These are phyloP conservation scores for Nasonia vitripennis DNA, from an alignment of 1,140 invertebrate species.

Conservation along the genomic window DNA sequence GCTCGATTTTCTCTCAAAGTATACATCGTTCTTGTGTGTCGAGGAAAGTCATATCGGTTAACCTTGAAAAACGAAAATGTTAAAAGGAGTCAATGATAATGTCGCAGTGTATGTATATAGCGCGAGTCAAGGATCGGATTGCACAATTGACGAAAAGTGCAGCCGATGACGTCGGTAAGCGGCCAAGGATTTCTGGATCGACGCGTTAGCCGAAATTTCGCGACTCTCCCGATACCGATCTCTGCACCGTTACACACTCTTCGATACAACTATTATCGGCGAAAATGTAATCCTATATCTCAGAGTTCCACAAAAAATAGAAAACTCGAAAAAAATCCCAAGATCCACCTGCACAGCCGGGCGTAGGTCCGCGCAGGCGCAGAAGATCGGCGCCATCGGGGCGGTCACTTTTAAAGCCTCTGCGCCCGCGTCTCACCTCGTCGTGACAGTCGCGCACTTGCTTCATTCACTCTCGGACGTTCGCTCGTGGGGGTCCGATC, in stretches of 20 bases:
- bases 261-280: too few species aligned
- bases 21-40: too few species aligned
- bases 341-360: neutral
- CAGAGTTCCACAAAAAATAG: too few species aligned
- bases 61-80: neutral
- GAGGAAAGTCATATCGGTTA: neutral
- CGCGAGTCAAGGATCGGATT: neutral
- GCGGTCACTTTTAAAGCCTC: conserved; percentile 14
- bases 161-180: neutral
- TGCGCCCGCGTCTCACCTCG: neutral
- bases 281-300: too few species aligned
- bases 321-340: too few species aligned
- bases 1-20: neutral
- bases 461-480: conserved; percentile 3
- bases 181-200: too few species aligned
- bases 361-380: neutral
- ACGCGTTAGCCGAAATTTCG: too few species aligned
- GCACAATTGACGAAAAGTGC: neutral
- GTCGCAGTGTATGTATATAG: neutral
- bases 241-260: too few species aligned
- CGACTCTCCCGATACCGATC: too few species aligned
- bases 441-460: neutral
- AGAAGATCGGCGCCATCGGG: neutral
- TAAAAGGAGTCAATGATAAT: too few species aligned
- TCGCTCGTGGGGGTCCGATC: neutral